Conservation (phyloP, 2,113 vertebrate genomes). For the Tylochromis polylepis region DNA sequence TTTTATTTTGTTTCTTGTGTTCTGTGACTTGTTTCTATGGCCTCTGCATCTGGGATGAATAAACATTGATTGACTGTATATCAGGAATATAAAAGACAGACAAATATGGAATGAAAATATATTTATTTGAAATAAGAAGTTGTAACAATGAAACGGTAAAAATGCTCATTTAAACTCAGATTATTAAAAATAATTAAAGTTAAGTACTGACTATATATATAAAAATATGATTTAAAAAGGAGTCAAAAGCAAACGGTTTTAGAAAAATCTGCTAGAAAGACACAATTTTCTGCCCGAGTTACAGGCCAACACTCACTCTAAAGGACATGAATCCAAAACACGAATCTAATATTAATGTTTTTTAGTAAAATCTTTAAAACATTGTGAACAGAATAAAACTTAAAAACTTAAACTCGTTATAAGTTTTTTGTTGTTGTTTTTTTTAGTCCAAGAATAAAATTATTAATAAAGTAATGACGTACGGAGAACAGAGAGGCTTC, state of each 20-base stretch:
- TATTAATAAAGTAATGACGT: not conserved
- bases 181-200: not conserved
- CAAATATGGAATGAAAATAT: not conserved
- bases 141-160: not conserved
- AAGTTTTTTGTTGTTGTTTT: too few relatives aligned
- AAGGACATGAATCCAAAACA: too few relatives aligned
- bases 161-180: not conserved
- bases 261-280: not conserved
- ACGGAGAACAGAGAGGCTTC: not conserved
- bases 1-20: not conserved
- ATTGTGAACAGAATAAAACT: not conserved
- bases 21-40: not conserved
- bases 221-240: not conserved
- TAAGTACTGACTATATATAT: not conserved
- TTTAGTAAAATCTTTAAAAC: not conserved
- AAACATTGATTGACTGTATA: not conserved
- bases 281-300: not conserved
- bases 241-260: not conserved
- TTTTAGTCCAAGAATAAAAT: not conserved
- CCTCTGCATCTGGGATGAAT: not conserved
- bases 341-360: not conserved
- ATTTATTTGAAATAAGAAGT: not conserved
- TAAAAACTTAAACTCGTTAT: not conserved
- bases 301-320: not conserved
- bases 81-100: not conserved